Conservation (phyloP, 2,113 vertebrate species). For the Monopterus albus region DNA sequence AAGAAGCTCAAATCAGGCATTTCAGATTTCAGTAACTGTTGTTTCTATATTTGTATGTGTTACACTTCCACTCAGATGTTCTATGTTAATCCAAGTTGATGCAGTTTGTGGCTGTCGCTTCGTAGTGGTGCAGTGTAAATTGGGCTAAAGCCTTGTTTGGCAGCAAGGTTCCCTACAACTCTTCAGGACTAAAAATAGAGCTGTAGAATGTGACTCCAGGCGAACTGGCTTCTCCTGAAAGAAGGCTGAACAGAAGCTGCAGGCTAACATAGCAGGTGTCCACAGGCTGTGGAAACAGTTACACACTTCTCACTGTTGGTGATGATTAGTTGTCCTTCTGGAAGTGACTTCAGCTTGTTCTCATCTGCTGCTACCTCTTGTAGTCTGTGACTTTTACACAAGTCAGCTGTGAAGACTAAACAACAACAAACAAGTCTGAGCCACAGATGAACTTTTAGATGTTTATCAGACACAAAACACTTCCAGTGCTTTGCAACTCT, state of each 20-base stretch:
- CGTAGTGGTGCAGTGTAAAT: constrained; percentile 19
- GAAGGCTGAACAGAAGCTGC: constrained; percentile 22
- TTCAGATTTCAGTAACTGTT: constrained; percentile 1
- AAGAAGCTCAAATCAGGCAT: background rate
- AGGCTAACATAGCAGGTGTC: background rate
- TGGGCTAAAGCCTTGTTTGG: constrained; percentile 15
- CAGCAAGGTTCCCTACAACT: background rate
- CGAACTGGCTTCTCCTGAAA: background rate
- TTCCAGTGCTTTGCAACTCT: too few relatives aligned
- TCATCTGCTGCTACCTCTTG: too few relatives aligned
- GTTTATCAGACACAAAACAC: too few relatives aligned
- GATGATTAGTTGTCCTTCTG: background rate
- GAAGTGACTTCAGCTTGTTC: too few relatives aligned
- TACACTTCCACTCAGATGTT: constrained; percentile 5
- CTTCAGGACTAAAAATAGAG: constrained; percentile 30
- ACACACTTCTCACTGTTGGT: background rate
- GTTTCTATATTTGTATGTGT: constrained; percentile 14
- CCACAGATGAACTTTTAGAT: too few relatives aligned
- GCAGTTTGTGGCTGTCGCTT: background rate
- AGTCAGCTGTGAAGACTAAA: too few relatives aligned
- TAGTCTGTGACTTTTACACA: too few relatives aligned
- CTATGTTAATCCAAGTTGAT: background rate
- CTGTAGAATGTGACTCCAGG: background rate
- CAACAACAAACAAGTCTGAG: too few relatives aligned
- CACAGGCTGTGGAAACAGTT: background rate